Conservation (phyloP, 1,140 invertebrate species). For the Oncopeltus fasciatus region DNA sequence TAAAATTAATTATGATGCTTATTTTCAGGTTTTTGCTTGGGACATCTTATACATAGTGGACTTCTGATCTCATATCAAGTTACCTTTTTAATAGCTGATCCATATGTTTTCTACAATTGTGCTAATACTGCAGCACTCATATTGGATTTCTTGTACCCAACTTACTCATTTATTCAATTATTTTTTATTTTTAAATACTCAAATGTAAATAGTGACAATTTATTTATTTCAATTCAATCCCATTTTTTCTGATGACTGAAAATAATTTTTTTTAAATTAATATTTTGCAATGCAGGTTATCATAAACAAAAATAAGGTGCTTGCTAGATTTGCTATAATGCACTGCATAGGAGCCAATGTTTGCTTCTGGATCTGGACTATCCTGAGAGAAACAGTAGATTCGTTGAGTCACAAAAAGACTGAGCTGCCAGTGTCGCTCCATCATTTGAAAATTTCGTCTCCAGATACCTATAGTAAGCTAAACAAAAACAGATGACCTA, state of each 20-base stretch:
- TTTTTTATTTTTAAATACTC: constrained; percentile 66
- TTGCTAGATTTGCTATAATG: constrained; percentile 56
- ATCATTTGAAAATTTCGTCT: constrained; percentile 15
- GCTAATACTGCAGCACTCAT: constrained; percentile 34
- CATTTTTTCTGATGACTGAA: too few relatives aligned
- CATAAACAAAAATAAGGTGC: constrained; percentile 38
- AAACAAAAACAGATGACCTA: background rate
- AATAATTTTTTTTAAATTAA: too few relatives aligned
- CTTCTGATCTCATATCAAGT: constrained; percentile 47
- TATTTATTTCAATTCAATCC: background rate
- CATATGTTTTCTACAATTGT: constrained; percentile 32
- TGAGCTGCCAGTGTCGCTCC: background rate
- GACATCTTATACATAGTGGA: constrained; percentile 51
- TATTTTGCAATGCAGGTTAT: constrained; percentile 35
- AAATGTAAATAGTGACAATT: constrained; percentile 39
- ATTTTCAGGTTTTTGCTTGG: constrained; percentile 52
- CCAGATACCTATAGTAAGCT: background rate
- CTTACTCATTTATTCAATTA: constrained; percentile 53
- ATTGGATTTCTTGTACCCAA: constrained; percentile 43
- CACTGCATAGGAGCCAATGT: constrained; percentile 55
- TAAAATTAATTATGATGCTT: too few relatives aligned
- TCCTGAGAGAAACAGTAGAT: constrained; percentile 50
- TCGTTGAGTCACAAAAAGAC: constrained; percentile 29
- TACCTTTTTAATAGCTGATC: constrained; percentile 36
- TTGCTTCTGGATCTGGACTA: constrained; percentile 58